phyloP scores from a whole-genome alignment of 2,888 invertebrate species.

The Amblyjoppa fuscipennis region DNA sequence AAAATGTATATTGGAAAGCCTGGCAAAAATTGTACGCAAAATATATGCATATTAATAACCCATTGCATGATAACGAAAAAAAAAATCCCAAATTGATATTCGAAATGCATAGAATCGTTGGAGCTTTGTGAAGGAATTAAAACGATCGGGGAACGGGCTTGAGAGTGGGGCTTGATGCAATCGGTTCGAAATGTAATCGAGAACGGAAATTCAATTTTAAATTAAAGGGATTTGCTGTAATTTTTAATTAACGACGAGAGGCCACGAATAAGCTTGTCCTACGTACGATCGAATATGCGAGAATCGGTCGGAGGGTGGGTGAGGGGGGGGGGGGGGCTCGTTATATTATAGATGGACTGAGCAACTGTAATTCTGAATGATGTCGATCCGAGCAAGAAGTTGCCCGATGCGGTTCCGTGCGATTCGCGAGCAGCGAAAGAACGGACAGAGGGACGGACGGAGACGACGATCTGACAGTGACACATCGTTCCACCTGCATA shows the following conservation, averaged over 20 bases:
- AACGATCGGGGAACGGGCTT: constrained; percentile 35
- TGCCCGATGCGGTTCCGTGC: constrained; percentile 42
- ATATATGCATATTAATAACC: constrained; percentile 67
- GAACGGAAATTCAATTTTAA: constrained; percentile 64
- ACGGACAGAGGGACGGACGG: constrained; percentile 60
- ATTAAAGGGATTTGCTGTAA: constrained; percentile 67
- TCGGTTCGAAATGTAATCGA: constrained; percentile 60
- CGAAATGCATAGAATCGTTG: constrained; percentile 68
- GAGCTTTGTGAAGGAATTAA: constrained; percentile 66
- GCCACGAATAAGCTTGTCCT: constrained; percentile 43
- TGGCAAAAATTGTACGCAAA: constrained; percentile 51
- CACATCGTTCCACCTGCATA: constrained; percentile 67
- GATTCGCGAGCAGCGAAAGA: constrained; percentile 63
- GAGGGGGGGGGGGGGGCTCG: neutral
- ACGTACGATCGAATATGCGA: constrained; percentile 46
- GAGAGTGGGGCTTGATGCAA: constrained; percentile 47
- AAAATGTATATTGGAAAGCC: constrained; percentile 50
- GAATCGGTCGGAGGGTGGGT: constrained; percentile 20
- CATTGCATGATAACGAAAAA: constrained; percentile 51
- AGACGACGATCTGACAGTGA: constrained; percentile 73
- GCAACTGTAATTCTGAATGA: constrained; percentile 21
- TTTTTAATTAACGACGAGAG: constrained; percentile 68
- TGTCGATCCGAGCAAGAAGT: constrained; percentile 62
- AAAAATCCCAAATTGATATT: constrained; percentile 67
- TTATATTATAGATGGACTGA: constrained; percentile 10